phyloP scores from a whole-genome alignment of 2,888 invertebrate genomes.

The Pammene aurita region DNA sequence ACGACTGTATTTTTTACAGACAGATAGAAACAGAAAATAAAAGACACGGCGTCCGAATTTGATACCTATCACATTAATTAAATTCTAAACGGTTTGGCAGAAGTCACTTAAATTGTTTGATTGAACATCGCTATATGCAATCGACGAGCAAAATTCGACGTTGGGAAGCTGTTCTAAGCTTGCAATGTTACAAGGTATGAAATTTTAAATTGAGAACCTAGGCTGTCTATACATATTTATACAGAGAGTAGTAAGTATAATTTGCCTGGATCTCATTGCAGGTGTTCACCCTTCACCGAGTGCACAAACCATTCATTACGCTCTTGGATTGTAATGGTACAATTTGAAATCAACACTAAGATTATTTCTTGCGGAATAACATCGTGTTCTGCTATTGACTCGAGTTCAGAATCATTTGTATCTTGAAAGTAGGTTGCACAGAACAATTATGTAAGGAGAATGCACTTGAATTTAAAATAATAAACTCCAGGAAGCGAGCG shows the following conservation, averaged over 20 bases:
- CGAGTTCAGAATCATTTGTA: slow-evolving; percentile 38
- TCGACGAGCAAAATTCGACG: slow-evolving; percentile 12
- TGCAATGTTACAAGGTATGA: background rate
- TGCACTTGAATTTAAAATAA: slow-evolving; percentile 5
- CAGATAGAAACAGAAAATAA: too few species aligned
- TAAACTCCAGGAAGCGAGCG: background rate
- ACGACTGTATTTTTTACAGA: slow-evolving; percentile 7
- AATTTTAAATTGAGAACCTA: slow-evolving; percentile 2
- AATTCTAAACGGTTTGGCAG: background rate
- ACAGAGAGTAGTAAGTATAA: slow-evolving; percentile 32
- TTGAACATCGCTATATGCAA: background rate
- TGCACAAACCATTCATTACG: slow-evolving; percentile 46
- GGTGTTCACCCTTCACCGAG: slow-evolving; percentile 46
- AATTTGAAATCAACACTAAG: slow-evolving; percentile 45
- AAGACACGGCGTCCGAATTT: too few species aligned
- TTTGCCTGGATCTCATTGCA: slow-evolving; percentile 34
- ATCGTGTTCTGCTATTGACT: slow-evolving; percentile 39
- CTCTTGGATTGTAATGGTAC: slow-evolving; percentile 45
- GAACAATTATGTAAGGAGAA: slow-evolving; percentile 35
- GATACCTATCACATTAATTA: too few species aligned
- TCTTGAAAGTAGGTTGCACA: slow-evolving; percentile 37
- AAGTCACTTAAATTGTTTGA: background rate
- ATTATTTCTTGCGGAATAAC: slow-evolving; percentile 44
- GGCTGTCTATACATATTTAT: slow-evolving; percentile 1
- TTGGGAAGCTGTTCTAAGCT: background rate